Evolutionary conservation across 1,140 invertebrate genomes (phyloP).

Genomic region (Ostrea denselamellosa): DNA sequence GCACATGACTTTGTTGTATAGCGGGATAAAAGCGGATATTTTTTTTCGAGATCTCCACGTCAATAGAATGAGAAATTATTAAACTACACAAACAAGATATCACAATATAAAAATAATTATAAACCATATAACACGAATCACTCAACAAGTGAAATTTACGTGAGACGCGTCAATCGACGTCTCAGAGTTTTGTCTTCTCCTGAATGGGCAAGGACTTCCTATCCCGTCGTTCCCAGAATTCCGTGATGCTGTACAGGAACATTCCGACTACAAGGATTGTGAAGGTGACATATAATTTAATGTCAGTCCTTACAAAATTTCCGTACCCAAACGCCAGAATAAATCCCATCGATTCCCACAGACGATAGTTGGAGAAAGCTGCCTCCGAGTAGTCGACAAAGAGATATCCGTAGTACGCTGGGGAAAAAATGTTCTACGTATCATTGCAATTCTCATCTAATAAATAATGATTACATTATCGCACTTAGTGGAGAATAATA

Average conservation of each 20-base stretch:
- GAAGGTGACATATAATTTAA: slow-evolving; percentile 93
- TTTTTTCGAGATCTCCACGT: too few species aligned
- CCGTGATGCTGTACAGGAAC: slow-evolving; percentile 89
- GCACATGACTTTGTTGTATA: too few species aligned
- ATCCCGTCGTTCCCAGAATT: slow-evolving; percentile 80
- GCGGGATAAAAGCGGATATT: too few species aligned
- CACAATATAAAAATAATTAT: too few species aligned
- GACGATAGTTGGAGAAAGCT: slow-evolving; percentile 96
- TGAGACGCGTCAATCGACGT: neutral
- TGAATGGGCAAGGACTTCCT: neutral
- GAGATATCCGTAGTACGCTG: slow-evolving; percentile 93
- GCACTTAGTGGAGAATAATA: too few species aligned
- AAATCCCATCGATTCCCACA: slow-evolving; percentile 92
- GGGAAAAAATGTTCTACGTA: slow-evolving; percentile 49
- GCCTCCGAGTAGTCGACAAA: slow-evolving; percentile 94
- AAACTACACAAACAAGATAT: too few species aligned
- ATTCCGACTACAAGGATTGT: slow-evolving; percentile 87
- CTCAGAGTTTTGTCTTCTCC: slow-evolving; percentile 3
- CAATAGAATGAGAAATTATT: too few species aligned
- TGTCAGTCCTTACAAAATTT: slow-evolving; percentile 91
- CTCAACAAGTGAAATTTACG: neutral
- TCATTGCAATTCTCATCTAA: too few species aligned
- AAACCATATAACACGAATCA: neutral
- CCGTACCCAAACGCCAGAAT: slow-evolving; percentile 90
- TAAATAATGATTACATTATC: too few species aligned